Base-by-base conservation (phyloP, 2,113 vertebrate species). In the Montifringilla adamsi region DNA sequence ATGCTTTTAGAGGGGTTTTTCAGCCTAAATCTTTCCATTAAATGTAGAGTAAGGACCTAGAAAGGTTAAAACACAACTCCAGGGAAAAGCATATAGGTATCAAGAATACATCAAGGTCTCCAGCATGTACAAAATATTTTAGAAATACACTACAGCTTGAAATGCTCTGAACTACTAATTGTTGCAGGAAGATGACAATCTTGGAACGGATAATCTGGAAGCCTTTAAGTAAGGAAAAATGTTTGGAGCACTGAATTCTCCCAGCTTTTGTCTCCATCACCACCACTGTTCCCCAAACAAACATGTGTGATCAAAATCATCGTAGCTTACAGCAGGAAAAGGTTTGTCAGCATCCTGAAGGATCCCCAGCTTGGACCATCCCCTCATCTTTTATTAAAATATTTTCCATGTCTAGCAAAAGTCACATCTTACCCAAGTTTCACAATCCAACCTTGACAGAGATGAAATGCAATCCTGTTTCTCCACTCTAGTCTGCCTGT, bases 61-160 rank as follows among this genome's bases (percentile, higher is more conserved):
- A 74, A 60, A 4, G 3, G 50, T 55, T 83, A 90, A 43, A 79
- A 77, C 2, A 8, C 39, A 93, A 67, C 26, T 64, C 55, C 22
- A 4, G 7, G 13, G 23, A 47, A 63, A 2, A 4, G 13, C 15
- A 53, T 3, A 15, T 3, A 11, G 1, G 1, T 31, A 55, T 59
- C 22, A 63, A 50, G 63, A 90, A 46, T 33, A 37, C 7, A 55
- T 9, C 1, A 2, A 6, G 18, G 30, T 49, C 67, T 91, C 43
- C 33, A 47, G 59, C n/a, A 82, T 5, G 37, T 50, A 80, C 24
- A 41, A 19, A 80, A 52, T 9, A 7, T 44, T 72, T 64, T 15
- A 67, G 35, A 82, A 64, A 30, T 21, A 18, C 6, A 16, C 41
- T 59, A 43, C 47, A 66, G 31, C 23, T 22, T 53, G 46, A 87